phyloP scores from a whole-genome alignment of 1,140 invertebrate genomes.

The Tenebrio molitor region DNA sequence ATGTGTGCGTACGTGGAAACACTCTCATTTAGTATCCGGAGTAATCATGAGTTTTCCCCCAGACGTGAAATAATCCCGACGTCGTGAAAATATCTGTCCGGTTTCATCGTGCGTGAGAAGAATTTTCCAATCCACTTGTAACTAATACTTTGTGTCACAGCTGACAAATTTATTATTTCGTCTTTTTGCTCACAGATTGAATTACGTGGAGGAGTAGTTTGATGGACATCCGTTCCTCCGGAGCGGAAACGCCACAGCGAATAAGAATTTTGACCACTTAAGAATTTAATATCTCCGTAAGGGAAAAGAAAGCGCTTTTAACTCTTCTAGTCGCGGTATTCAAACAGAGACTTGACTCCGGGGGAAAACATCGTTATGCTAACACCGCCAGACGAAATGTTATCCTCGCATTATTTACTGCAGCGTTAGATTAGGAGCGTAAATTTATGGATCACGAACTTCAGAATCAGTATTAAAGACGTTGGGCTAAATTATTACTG shows the following conservation, averaged over 20 bases:
- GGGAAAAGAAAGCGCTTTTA: neutral
- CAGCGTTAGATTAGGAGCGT: conserved; percentile 23
- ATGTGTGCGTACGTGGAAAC: conserved; percentile 6
- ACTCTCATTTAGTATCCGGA: conserved; percentile 15
- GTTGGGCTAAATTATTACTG: conserved; percentile 27
- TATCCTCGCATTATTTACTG: conserved; percentile 32
- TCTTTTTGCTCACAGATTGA: conserved; percentile 32
- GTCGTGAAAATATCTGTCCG: conserved; percentile 42
- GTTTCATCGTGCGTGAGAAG: conserved; percentile 42
- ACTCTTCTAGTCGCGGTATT: too few relatives aligned
- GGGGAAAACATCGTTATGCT: conserved; percentile 28
- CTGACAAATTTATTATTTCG: conserved; percentile 43
- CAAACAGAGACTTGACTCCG: neutral
- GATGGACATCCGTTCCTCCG: conserved; percentile 12
- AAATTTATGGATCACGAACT: conserved; percentile 39
- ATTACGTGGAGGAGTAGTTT: conserved; percentile 15
- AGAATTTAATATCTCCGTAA: too few relatives aligned
- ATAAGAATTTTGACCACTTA: too few relatives aligned
- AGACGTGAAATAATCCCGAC: conserved; percentile 22
- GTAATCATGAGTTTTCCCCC: neutral
- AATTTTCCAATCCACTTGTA: conserved; percentile 46
- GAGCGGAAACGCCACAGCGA: too few relatives aligned
- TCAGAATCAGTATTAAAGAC: conserved; percentile 33
- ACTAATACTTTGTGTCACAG: conserved; percentile 41
- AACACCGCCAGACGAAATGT: conserved; percentile 31